Base-by-base conservation (phyloP, 2,888 invertebrate genomes). In the Aricia artaxerxes region DNA sequence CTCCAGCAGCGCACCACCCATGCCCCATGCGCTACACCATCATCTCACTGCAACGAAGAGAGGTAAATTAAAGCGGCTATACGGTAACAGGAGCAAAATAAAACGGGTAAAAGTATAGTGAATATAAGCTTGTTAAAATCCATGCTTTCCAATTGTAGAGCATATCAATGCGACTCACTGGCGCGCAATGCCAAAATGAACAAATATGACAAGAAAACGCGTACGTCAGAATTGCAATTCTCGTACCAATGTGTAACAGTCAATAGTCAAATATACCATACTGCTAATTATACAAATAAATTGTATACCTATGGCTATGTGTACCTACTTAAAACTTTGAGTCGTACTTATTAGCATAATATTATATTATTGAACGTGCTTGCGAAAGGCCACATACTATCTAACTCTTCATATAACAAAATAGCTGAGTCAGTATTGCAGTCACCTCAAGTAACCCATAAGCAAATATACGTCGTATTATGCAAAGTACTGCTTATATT, bases 1-100 rank as follows among this genome's bases (percentile, higher is more conserved):
- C 88, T 97, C 97, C 84, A 86, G 97, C 95, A 87, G 97, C 96
- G 93, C 97, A 96, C 83, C 97, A 97, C 86, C 96, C 69, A 69
- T 69, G 69, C 89, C 92, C 95, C 95, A 90, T 95, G 92, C 93
- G 90, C 90, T 87, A 69, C 69, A 38, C 69, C 91, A 93, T 90
- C 92, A 87, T 92, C 93, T 92, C 90, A 89, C 93, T 93, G 89
- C 1, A 80, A 81, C 77, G 72, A 64, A 69, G 35, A 49, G 38
- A 13, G 64, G 64, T 35, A 31, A 9, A 44, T 7, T 40, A 44
- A 9, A 44, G 9, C 49, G 11, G 49, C 49, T 49, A 49, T 9
- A 9, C 49, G 9, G 49, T 49, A 49, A 2, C 49, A 49, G 31
- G 11, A 4, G 1, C 31, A 38, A 2, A 75, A 75, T 49, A 75